A percentile compares a stretch with the other conserved stretches of the same genome.
phyloP scores from a whole-genome alignment of 2,888 invertebrate species.

The Himalopsyche anomala region DNA sequence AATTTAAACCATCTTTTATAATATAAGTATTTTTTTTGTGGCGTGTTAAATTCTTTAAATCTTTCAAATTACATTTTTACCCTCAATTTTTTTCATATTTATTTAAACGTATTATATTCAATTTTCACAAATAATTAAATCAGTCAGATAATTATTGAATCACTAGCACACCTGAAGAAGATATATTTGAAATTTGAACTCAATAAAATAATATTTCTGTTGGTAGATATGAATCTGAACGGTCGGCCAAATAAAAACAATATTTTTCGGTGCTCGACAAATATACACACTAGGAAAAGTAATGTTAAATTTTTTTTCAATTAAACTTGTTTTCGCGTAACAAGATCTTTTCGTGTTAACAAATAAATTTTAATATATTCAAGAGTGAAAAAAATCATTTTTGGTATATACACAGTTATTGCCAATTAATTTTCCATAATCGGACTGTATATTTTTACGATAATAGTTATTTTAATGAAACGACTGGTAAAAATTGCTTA shows the following conservation, averaged over 20 bases:
- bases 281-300: background rate
- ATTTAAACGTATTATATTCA: background rate
- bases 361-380: background rate
- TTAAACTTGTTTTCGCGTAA: background rate
- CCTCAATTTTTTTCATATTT: no score
- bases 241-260: conserved; percentile 18
- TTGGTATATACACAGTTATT: background rate
- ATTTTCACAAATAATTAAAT: background rate
- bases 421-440: background rate
- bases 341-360: background rate
- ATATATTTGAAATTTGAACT: background rate
- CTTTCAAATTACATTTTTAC: no score
- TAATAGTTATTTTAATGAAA: conserved; percentile 59
- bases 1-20: background rate
- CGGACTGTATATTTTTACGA: conserved; percentile 47
- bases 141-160: conserved; percentile 5
- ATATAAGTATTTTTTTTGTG: no score
- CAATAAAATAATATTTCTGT: background rate
- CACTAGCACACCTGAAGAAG: background rate
- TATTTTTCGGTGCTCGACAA: conserved; percentile 34
- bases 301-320: background rate
- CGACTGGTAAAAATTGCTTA: conserved; percentile 64
- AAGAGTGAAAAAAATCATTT: background rate
- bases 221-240: conserved; percentile 9
- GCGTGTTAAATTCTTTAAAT: no score